A percentile compares a stretch with the other conserved stretches of the same genome.
Evolutionary conservation across 2,888 invertebrate species (phyloP).

Genomic region (Pyrrhia umbra): DNA sequence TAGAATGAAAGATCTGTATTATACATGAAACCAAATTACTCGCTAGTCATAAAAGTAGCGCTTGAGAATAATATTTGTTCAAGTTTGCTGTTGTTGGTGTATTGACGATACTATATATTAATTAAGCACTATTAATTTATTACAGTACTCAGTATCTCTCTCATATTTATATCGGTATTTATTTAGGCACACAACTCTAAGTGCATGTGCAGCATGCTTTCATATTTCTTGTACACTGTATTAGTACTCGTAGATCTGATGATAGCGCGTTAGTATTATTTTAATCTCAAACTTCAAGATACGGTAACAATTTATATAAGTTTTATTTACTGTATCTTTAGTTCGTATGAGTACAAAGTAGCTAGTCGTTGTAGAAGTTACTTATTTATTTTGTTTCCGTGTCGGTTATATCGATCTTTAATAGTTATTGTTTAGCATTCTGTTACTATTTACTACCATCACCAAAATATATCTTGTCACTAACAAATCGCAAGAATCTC

Average conservation of each 20-base stretch:
- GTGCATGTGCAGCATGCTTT: conserved; percentile 86
- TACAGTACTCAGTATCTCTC: conserved; percentile 72
- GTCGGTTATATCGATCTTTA: conserved; percentile 40
- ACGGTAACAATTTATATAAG: conserved; percentile 58
- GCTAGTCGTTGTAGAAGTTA: conserved; percentile 80
- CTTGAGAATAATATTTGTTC: conserved; percentile 78
- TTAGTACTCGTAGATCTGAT: conserved; percentile 76
- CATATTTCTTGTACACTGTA: conserved; percentile 71
- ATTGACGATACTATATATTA: conserved; percentile 65
- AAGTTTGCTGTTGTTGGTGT: conserved; percentile 77
- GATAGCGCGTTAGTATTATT: conserved; percentile 50
- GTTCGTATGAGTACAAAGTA: conserved; percentile 83
- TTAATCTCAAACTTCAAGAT: conserved; percentile 58
- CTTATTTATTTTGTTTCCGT: conserved; percentile 59
- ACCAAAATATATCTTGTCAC: conserved; percentile 63
- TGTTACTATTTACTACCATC: conserved; percentile 60
- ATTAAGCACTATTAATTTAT: conserved; percentile 69
- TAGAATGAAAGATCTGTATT: conserved; percentile 86
- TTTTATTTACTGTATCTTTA: conserved; percentile 64
- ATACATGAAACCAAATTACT: conserved; percentile 77
- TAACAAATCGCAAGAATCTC: conserved; percentile 64
- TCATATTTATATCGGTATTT: conserved; percentile 72
- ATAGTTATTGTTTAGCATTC: conserved; percentile 57
- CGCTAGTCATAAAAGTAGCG: conserved; percentile 85
- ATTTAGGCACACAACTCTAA: conserved; percentile 75